Conservation (phyloP, 2,113 vertebrate species). For the Malurus cyaneus region DNA sequence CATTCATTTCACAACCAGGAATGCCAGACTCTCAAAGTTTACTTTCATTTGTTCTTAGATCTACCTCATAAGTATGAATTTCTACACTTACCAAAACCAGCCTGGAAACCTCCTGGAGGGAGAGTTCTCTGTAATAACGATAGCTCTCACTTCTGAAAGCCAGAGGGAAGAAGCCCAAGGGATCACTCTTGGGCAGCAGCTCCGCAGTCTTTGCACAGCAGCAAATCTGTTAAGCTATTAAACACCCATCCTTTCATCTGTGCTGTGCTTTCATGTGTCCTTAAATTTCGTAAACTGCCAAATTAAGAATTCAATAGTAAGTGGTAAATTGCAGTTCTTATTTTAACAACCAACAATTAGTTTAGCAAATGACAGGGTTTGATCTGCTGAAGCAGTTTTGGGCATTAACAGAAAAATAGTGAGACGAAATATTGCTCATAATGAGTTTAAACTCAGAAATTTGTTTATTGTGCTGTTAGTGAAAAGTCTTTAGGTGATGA, state of each 20-base stretch:
- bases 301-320: constrained; percentile 26
- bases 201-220: not conserved
- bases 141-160: not conserved
- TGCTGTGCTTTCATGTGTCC: constrained; percentile 17
- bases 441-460: not conserved
- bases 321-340: constrained; percentile 7
- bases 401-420: not conserved
- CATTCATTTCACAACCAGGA: not conserved
- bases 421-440: not conserved
- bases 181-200: not conserved
- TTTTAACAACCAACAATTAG: constrained; percentile 18
- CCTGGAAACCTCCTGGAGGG: not conserved
- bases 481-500: not conserved
- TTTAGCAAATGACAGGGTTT: not conserved
- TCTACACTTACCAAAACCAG: not conserved
- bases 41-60: constrained; percentile 12
- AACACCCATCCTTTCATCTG: not conserved
- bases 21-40: not conserved
- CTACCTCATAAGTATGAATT: not conserved
- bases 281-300: constrained; percentile 37
- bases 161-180: not conserved
- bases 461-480: not conserved
- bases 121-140: not conserved
- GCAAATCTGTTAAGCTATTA: not conserved
- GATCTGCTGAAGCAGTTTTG: not conserved